These are phyloP conservation scores for Ennomos erosarius DNA, from an alignment of 2,888 invertebrate species.

Conservation along the genomic window DNA sequence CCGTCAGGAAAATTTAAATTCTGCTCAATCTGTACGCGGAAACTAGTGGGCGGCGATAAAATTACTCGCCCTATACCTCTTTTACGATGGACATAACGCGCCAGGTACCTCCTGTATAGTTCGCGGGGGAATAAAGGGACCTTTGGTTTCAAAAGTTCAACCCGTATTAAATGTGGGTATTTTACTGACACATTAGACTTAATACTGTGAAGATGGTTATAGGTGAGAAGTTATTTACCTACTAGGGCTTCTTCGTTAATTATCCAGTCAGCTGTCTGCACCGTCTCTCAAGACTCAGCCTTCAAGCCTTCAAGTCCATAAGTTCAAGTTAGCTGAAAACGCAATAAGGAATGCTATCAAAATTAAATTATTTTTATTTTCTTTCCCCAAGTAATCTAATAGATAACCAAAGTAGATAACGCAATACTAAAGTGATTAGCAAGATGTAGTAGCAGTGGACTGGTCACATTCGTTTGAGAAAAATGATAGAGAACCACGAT, in stretches of 20 bases:
- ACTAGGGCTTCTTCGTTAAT: not conserved
- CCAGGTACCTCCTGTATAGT: slow-evolving; percentile 31
- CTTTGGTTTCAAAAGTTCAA: slow-evolving; percentile 30
- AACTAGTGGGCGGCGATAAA: slow-evolving; percentile 41
- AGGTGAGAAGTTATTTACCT: not conserved
- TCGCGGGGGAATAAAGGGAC: slow-evolving; percentile 36
- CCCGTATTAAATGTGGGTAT: slow-evolving; percentile 40
- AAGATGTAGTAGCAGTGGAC: too few species aligned
- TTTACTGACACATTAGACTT: slow-evolving; percentile 20
- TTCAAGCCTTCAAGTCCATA: too few species aligned
- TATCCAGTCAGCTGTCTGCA: too few species aligned
- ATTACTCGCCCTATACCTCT: slow-evolving; percentile 42
- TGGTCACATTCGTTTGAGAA: too few species aligned
- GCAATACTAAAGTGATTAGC: too few species aligned
- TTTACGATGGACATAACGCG: slow-evolving; percentile 43
- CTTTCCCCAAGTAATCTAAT: too few species aligned
- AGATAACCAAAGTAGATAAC: too few species aligned
- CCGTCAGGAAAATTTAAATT: slow-evolving; percentile 40
- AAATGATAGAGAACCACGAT: too few species aligned
- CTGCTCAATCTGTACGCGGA: slow-evolving; percentile 39
- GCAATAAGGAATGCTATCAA: too few species aligned
- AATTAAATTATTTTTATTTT: too few species aligned
- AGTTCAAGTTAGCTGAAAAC: too few species aligned
- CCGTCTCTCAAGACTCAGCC: too few species aligned
- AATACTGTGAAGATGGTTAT: not conserved